phyloP scores from a whole-genome alignment of 2,113 vertebrate genomes.

The Scalopus aquaticus region DNA sequence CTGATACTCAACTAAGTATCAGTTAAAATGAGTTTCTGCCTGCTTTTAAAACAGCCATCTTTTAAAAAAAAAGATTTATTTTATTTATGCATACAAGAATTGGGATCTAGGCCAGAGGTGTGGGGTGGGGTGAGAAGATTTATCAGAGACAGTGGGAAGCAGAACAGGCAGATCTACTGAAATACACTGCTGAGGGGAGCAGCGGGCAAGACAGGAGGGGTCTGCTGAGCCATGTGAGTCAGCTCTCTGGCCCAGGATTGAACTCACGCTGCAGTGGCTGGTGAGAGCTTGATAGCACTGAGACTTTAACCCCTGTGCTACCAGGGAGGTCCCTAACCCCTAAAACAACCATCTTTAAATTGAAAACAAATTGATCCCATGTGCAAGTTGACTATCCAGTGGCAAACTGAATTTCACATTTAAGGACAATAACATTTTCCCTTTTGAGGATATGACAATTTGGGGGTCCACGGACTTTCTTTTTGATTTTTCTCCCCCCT shows the following conservation, averaged over 20 bases:
- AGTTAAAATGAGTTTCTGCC: background rate
- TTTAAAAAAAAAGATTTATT: too few species aligned
- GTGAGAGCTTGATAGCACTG: too few species aligned
- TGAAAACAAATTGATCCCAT: background rate
- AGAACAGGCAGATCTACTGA: background rate
- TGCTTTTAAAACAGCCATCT: conserved; percentile 24
- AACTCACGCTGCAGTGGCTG: too few species aligned
- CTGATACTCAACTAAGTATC: background rate
- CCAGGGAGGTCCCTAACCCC: too few species aligned
- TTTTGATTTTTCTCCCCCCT: background rate
- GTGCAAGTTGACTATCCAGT: background rate
- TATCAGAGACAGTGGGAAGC: too few species aligned
- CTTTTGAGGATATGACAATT: background rate
- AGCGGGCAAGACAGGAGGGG: too few species aligned
- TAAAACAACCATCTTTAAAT: background rate
- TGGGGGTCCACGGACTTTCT: background rate
- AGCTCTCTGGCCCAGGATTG: too few species aligned
- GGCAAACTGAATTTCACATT: background rate
- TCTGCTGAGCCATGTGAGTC: too few species aligned
- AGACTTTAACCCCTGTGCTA: too few species aligned
- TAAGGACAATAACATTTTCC: background rate
- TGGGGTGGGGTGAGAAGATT: too few species aligned
- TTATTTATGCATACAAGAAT: too few species aligned
- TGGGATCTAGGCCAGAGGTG: too few species aligned
- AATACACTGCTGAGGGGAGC: background rate